Evolutionary conservation across 1,140 invertebrate genomes (phyloP), one percentile per base, ranked within the genome.

Genomic region (Piezodorus guildinii): DNA sequence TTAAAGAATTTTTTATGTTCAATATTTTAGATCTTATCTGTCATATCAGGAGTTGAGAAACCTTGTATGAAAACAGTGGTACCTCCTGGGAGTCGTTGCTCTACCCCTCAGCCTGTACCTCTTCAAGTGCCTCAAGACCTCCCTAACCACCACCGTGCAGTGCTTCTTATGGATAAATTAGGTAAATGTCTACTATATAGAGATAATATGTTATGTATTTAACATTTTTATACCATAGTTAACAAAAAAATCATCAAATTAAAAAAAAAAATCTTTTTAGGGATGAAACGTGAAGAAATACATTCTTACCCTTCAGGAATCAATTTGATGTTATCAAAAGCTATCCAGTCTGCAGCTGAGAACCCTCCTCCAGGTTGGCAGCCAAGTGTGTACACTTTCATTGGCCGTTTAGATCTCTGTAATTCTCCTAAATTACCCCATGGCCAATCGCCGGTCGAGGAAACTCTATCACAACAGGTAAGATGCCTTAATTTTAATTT

Each of bases 311-410:
- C 91, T 0, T 79, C 85, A 0, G 86, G 86, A 0, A 72, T 95
- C 21, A 81, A 84, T 23, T 75, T 93, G 9, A 78, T 90, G 4
- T 73, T 95, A 4, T 81, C 85, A 44, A 84, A 90, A 66, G 81
- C 86, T 0, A 81, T 94, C 68, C 82, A 86, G 69, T 78, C 83
- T 65, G 90, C 87, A 69, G 81, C 90, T 69, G 79, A 84, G 62
- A 76, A 81, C 39, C 91, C 91, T 16, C 88, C 88, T 0, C 77
- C 83, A 17, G 83, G 86, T 73, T 93, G 90, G 88, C 82, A 85
- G 3, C 75, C 78, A 54, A 77, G 82, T 54, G 84, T 85, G 1
- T 95, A 92, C 72, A 80, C 83, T 46, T 76, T 95, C 3, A 81
- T 94, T n/a, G 85, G 88, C 77, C 77, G 89, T 14, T 82, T 87